These are phyloP conservation scores for Lutjanus campechanus DNA, from an alignment of 2,797 vertebrate genomes.

Conservation along the genomic window DNA sequence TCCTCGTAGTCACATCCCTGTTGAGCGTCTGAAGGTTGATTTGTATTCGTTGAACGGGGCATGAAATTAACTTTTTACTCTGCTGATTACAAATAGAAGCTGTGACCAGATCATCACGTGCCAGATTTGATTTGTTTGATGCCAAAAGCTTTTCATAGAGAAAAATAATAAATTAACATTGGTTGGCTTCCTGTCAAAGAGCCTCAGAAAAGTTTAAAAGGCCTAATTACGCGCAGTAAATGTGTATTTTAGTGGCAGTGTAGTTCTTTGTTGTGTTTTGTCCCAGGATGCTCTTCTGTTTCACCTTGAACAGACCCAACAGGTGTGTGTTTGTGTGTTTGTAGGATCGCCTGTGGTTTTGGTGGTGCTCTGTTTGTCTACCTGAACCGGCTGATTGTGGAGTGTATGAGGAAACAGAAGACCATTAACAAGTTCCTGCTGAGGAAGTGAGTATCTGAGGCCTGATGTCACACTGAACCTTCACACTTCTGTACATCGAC, in stretches of 20 bases:
- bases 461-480: not conserved
- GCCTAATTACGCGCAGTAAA: not conserved
- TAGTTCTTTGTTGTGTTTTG: not conserved
- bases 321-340: constrained; percentile 44
- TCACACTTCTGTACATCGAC: not conserved
- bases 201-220: not conserved
- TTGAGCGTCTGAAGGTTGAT: constrained; percentile 43
- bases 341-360: constrained; percentile 94
- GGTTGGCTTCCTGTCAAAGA: constrained; percentile 27
- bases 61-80: constrained; percentile 67
- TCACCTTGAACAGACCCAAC: constrained; percentile 29
- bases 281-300: constrained; percentile 14
- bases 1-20: constrained; percentile 2
- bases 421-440: constrained; percentile 97
- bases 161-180: constrained; percentile 32
- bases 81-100: constrained; percentile 47
- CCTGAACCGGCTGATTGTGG: constrained; percentile 97
- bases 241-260: constrained; percentile 4
- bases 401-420: constrained; percentile 98
- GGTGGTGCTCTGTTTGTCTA: constrained; percentile 97
- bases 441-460: constrained; percentile 91
- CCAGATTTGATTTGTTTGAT: constrained; percentile 40
- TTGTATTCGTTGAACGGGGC: constrained; percentile 46
- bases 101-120: constrained; percentile 24
- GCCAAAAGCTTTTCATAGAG: constrained; percentile 14